phyloP scores from a whole-genome alignment of 2,888 invertebrate species.

The Chirona hameri region DNA sequence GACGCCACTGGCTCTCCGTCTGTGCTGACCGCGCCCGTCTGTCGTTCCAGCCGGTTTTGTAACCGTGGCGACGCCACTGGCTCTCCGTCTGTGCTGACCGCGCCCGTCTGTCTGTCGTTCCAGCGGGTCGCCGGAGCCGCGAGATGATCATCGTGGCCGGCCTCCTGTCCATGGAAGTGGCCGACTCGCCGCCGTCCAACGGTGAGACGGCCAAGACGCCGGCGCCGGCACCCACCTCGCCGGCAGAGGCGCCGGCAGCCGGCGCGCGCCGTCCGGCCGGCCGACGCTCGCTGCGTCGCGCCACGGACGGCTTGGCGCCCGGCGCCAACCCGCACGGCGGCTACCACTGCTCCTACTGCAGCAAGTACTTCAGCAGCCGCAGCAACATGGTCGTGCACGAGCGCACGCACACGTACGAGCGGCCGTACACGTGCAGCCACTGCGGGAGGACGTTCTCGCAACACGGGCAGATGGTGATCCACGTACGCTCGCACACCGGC shows the following conservation, averaged over 20 bases:
- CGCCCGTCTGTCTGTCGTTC: too few relatives aligned
- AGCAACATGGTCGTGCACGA: slow-evolving; percentile 40
- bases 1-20: too few relatives aligned
- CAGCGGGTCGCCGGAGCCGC: too few relatives aligned
- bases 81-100: too few relatives aligned
- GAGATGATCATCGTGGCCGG: too few relatives aligned
- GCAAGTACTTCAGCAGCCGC: slow-evolving; percentile 27
- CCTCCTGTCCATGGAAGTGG: too few relatives aligned
- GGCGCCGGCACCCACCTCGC: not conserved
- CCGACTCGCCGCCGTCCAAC: too few relatives aligned
- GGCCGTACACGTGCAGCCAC: slow-evolving; percentile 39
- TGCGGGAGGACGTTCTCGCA: slow-evolving; percentile 39
- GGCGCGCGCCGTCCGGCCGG: not conserved
- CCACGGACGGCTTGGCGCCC: not conserved
- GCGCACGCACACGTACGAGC: slow-evolving; percentile 37
- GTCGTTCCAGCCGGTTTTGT: too few relatives aligned
- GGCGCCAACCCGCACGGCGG: not conserved
- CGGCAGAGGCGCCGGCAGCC: not conserved
- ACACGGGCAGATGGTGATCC: slow-evolving; percentile 40
- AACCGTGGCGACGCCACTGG: too few relatives aligned
- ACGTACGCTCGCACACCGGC: slow-evolving; percentile 39
- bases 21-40: too few relatives aligned
- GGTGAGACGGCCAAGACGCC: not conserved
- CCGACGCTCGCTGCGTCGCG: not conserved
- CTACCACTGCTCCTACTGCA: slow-evolving; percentile 9